These are phyloP conservation scores for Hapalemur alaotrensis DNA, from an alignment of 2,797 vertebrate species.

Conservation along the genomic window DNA sequence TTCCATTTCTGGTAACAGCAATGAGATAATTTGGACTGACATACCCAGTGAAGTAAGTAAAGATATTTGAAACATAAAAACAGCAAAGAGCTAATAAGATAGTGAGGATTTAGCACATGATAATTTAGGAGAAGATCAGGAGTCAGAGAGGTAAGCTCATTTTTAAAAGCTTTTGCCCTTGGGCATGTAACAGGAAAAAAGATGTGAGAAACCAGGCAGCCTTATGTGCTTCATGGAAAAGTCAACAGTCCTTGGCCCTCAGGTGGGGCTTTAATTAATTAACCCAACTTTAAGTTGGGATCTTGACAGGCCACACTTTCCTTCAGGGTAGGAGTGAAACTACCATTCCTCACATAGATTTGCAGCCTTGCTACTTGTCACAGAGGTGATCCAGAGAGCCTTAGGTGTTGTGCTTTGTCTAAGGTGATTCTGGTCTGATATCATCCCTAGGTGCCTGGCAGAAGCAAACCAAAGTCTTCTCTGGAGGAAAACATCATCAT, in stretches of 20 bases:
- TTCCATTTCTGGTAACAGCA: background rate
- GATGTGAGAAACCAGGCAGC: background rate
- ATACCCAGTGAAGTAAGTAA: background rate
- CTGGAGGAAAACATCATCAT: background rate
- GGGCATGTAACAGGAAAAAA: background rate
- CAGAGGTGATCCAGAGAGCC: background rate
- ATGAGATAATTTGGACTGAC: background rate
- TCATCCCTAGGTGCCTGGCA: background rate
- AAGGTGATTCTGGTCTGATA: background rate
- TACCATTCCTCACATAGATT: background rate
- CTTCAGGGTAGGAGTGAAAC: background rate
- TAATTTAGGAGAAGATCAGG: background rate
- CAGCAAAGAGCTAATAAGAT: background rate
- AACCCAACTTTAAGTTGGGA: background rate
- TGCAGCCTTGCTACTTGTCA: background rate
- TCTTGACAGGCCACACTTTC: background rate
- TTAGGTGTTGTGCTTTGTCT: background rate
- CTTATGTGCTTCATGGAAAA: background rate
- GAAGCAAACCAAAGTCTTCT: background rate
- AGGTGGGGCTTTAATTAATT: background rate
- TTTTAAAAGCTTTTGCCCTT: background rate
- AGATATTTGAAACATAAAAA: constrained; percentile 5
- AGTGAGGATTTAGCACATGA: background rate
- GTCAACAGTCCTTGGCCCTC: background rate
- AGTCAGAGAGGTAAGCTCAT: background rate